Evolutionary conservation across 2,888 invertebrate species (phyloP), one percentile per base, ranked within the genome.

Genomic region (Drosophila longiperda): DNA sequence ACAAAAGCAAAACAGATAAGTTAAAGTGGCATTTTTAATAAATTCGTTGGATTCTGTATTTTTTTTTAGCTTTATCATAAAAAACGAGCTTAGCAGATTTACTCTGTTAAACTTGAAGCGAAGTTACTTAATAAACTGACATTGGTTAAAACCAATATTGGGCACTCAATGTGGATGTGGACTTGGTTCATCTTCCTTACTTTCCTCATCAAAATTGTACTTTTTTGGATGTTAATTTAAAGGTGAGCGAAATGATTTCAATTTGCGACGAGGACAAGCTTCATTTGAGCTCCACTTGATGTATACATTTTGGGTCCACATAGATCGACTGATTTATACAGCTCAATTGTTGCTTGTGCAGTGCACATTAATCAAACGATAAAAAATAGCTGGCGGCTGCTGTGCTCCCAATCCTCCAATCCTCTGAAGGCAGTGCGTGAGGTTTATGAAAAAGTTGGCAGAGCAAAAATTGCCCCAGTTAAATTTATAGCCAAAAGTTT

Each of bases 401-500:
- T 49, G 36, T 6, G 61, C 54, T 58, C 29, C 1, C 9, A 15
- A 20, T 17, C 29, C 48, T 17, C 68, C 60, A 70, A 60, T 26
- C 45, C 45, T 15, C 50, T 11, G 32, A 32, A 49, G 78, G 70
- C 59, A 57, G 50, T 66, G 62, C 59, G 73, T 81, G 77, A 73
- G 80, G 82, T 80, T 85, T 87, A 82, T 85, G 81, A 85, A 86
- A 85, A 86, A 82, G 83, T 88, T 83, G 66, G 58, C 66, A 48
- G 55, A 36, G 69, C 66, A 64, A 73, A 78, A 82, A 80, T 71
- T 73, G 71, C 73, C 67, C 74, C 52, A 73, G 67, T 66, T 82
- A 60, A 81, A 86, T 86, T 86, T 86, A 87, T 86, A 81, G 88
- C 75, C 86, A 54, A 86, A 84, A 87, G 67, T 86, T 86, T 86